Conservation (phyloP, 2,113 vertebrate species). For the Sialia sialis region DNA sequence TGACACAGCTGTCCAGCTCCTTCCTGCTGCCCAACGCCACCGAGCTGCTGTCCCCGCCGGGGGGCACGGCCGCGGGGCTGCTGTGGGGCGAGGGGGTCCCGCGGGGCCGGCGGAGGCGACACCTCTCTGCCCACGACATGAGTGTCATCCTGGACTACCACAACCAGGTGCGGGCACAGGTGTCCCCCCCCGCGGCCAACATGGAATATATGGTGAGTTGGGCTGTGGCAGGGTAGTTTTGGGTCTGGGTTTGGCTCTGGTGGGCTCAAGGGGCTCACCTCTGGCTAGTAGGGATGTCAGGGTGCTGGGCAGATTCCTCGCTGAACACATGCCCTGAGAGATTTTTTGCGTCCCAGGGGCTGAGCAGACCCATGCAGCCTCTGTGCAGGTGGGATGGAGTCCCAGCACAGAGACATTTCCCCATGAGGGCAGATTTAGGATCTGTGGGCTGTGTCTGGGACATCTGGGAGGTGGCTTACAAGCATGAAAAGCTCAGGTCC, state of each 20-base stretch:
- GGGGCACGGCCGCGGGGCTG: background rate
- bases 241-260: background rate
- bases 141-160: conserved; percentile 82
- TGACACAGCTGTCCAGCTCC: conserved; percentile 37
- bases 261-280: background rate
- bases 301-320: rapidly evolving
- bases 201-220: conserved; percentile 91
- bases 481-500: background rate
- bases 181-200: conserved; percentile 83
- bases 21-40: conserved; percentile 61
- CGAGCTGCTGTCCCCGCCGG: background rate
- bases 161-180: conserved; percentile 83
- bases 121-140: conserved; percentile 78
- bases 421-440: background rate
- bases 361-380: background rate
- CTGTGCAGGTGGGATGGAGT: background rate
- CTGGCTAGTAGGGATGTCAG: background rate
- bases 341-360: rapidly evolving
- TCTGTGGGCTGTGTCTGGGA: background rate
- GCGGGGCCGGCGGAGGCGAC: conserved; percentile 62
- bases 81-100: conserved; percentile 17
- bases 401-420: background rate
- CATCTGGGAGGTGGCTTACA: background rate
- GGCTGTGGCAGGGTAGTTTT: rapidly evolving
- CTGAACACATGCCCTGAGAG: rapidly evolving